Base-by-base conservation (phyloP, 2,797 vertebrate genomes). In the Macrochelys suwanniensis region DNA sequence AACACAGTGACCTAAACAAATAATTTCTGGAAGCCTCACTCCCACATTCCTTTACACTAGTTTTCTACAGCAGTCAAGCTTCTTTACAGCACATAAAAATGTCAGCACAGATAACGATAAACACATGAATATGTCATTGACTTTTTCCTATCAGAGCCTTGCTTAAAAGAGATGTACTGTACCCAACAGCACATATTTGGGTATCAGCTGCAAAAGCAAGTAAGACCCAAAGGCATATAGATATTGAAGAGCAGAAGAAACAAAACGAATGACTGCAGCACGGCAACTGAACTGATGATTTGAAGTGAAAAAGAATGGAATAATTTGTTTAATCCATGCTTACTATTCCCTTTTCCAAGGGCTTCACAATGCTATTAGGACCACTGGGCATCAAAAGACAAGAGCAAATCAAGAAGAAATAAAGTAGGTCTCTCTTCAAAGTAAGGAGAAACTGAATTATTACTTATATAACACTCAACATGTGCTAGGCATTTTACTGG, bases 261-360 rank as follows among this genome's bases (percentile, higher is more conserved):
- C 21, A 84, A 89, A 95, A 84, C 7, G 1, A 93, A 95, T 77
- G 26, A 77, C 68, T 89, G 59, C 4, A 96, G n/a, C 15, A 84
- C 25, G 16, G 61, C 45, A 89, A 31, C 4, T 49, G 42, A 77
- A 71, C n/a, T 82, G 13, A 33, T 86, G 13, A 13, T 93, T 91
- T 82, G 54, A 80, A 78, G 21, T 74, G 89, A 90, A 31, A 49
- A 93, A 53, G 3, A 89, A 7, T 3, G 49, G 7, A 89, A 84
- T 1, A 91, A 85, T 83, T 51, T 10, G 37, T 89, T 37, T 49
- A 28, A 45, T 95, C 80, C 86, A 88, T 74, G 3, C 33, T 56
- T 65, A 31, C 11, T 94, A 26, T 71, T 81, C 6, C 3, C 86
- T 94, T 88, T 57, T 81, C 47, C 45, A 82, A 80, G 28, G 81